Evolutionary conservation across 1,140 invertebrate genomes (phyloP), one percentile per base, ranked within the genome.

Genomic region (Parasteatoda tepidariorum): DNA sequence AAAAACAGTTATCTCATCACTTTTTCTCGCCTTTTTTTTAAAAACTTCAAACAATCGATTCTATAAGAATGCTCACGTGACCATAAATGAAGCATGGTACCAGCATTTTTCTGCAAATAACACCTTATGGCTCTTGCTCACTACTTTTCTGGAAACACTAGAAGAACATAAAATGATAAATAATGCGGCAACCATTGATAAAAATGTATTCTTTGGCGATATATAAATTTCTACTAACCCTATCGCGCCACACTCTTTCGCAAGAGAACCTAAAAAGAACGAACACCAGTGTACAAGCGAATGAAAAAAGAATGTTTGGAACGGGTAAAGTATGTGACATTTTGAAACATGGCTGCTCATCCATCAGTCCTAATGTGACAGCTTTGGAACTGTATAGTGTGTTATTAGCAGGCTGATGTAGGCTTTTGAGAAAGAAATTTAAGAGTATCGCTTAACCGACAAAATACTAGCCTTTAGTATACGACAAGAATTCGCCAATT

Each of bases 321-420:
- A 38, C 4, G 55, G 31, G 57, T 18, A 61, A n/a, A 2, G 28
- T 64, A 34, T 48, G 34, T 34, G 74, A 68, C 76, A 68, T 22
- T 79, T 79, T 67, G 76, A 79, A 59, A 68, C 66, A 79, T 26
- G n/a, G 62, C 4, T 24, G 6, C n/a, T 24, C 76, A 79, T 79
- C 54, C 64, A 79, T 79, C 76, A 79, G 76, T 79, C 66, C 38
- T 79, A 79, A 79, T 79, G 76, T 68, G 76, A 79, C 76, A 79
- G 26, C 30, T 18, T n/a, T 41, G 62, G 41, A 64, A 68, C 62
- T 38, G 48, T 28, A 34, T 38, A 61, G 41, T 67, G 64, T 79
- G 64, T 79, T 64, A 79, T 79, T 79, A 79, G 76, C 54, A 15
- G 62, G n/a, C 34, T 64, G 33, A 22, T 34, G 13, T 38, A 13